phyloP scores from a whole-genome alignment of 2,888 invertebrate genomes.

The Pheosia gnoma region DNA sequence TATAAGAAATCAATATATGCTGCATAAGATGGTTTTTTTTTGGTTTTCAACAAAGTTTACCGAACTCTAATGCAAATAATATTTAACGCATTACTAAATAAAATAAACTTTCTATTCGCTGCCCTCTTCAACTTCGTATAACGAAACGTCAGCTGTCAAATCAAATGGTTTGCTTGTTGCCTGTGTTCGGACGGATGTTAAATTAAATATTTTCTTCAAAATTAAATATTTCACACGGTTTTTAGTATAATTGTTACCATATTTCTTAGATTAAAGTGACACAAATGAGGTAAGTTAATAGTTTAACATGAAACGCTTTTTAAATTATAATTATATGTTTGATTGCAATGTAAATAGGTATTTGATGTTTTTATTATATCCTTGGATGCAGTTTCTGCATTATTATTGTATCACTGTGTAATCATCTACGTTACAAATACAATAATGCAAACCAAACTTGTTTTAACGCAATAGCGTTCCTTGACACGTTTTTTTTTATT shows the following conservation, averaged over 20 bases:
- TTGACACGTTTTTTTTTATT: not conserved
- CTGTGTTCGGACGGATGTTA: not conserved
- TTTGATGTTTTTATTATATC: conserved; percentile 1
- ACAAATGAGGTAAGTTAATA: conserved; percentile 47
- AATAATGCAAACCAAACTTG: not conserved
- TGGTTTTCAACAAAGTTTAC: not conserved
- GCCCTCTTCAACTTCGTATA: conserved; percentile 8
- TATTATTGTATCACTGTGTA: not conserved
- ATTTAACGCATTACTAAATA: not conserved
- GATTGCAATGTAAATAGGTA: not conserved
- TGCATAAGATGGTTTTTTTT: not conserved
- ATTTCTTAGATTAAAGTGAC: conserved; percentile 19
- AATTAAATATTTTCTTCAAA: not conserved
- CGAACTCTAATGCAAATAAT: not conserved
- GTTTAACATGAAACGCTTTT: conserved; percentile 4
- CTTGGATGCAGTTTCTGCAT: not conserved
- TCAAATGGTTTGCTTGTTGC: not conserved
- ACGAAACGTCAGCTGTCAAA: conserved; percentile 29
- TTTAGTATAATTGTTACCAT: conserved; percentile 14
- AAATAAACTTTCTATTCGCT: not conserved
- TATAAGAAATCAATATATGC: too few species aligned
- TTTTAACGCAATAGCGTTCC: not conserved
- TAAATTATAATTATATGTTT: not conserved
- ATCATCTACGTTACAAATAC: not conserved
- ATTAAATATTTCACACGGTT: conserved; percentile 4